Base-by-base conservation (phyloP, 2,113 vertebrate genomes). In the Podarcis muralis region DNA sequence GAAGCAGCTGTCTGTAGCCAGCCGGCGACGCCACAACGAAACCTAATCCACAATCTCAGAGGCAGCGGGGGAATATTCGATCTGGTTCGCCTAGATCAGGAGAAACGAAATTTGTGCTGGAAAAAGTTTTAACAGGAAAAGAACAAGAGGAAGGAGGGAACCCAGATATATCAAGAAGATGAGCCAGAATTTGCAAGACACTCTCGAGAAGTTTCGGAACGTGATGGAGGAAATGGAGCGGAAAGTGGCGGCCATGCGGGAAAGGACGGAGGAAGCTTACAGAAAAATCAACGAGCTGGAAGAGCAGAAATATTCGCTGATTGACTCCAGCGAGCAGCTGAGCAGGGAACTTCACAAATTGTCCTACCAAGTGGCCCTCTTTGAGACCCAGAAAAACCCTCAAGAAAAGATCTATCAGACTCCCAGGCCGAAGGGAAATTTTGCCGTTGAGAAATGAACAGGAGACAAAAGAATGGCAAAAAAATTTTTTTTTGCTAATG, bases 171-270 rank as follows among this genome's bases (percentile, higher is more conserved):
- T 6, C n/a, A 2, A 30, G 3, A 87, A 40, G 20, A 83, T 88
- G 87, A 83, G 32, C 57, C 80, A 71, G 22, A 81, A 23, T 20
- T 72, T 76, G 37, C 71, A 83, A 66, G 87, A 88, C 3, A 83
- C 80, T 2, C 37, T 83, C 0, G 87, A 88, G 6, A 83, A 43
- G 9, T 88, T 88, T 25, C 83, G 66, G 22, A 32, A 2, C 0
- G 80, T 65, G 35, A 66, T 88, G 87, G 87, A 83, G 1, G 81
- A 82, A 32, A 88, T 88, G 87, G 69, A 88, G 30, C 22, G 11
- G 22, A 88, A 88, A 27, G 80, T 88, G 25, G 8, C 13, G 0
- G 80, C 80, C 4, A 88, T 88, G 68, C 18, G 57, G 0, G 71
- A 83, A 13, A 27, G 71, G 16, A 62, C 71, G 2, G 87, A 88